Evolutionary conservation across 2,113 vertebrate species (phyloP).

Genomic region (Heterocephalus glaber): DNA sequence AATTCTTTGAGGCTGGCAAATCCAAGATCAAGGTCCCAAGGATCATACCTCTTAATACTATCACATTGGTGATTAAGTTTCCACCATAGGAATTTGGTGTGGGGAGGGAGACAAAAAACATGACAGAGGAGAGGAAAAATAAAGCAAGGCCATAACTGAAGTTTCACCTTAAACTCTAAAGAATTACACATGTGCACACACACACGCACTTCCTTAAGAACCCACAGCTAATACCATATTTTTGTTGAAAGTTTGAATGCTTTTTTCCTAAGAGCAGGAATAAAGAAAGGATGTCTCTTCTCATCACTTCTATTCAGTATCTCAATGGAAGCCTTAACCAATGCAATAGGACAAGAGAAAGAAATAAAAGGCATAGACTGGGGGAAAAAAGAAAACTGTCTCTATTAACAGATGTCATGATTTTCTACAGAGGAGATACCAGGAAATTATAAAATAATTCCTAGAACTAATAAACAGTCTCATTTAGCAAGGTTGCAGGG

Average conservation of each 20-base stretch:
- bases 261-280: not conserved
- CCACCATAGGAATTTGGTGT: not conserved
- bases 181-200: not conserved
- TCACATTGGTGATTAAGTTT: not conserved
- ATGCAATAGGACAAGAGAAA: not conserved
- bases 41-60: not conserved
- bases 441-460: constrained; percentile 27
- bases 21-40: not conserved
- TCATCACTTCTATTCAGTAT: not conserved
- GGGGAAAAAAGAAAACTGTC: not conserved
- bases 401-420: not conserved
- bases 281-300: not conserved
- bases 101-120: not conserved
- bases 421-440: not conserved
- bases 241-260: not conserved
- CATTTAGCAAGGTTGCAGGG: not conserved
- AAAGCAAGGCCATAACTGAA: not conserved
- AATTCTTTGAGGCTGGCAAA: not conserved
- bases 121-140: not conserved
- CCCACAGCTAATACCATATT: not conserved
- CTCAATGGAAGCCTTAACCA: not conserved
- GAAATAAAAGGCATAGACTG: not conserved
- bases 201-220: not conserved
- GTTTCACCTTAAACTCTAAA: constrained; percentile 28
- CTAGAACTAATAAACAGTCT: not conserved